Evolutionary conservation across 23 tunicate genomes (phyloP).

Genomic region (Phallusia fumigata): DNA sequence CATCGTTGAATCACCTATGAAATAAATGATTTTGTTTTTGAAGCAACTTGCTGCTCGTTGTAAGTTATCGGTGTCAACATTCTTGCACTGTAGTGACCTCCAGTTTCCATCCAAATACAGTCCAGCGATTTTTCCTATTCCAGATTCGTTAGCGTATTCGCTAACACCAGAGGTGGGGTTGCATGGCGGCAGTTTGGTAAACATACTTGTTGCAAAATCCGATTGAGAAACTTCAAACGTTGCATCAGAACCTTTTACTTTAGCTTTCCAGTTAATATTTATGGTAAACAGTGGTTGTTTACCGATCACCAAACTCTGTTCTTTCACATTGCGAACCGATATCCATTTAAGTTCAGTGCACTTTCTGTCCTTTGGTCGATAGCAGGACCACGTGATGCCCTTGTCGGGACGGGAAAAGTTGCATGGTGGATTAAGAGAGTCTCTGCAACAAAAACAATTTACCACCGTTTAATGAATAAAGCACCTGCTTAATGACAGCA

Average conservation of each 20-base stretch:
- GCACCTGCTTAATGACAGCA: no score
- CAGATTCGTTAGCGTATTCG: neutral
- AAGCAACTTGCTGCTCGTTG: neutral
- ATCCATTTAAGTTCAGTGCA: neutral
- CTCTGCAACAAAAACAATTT: neutral
- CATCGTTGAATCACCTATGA: neutral
- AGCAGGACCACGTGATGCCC: neutral
- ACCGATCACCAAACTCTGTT: neutral
- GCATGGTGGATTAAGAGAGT: neutral
- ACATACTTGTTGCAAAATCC: neutral
- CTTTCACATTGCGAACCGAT: neutral
- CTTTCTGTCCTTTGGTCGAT: neutral
- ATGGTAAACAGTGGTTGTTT: neutral
- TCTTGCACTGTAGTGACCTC: constrained; percentile 7
- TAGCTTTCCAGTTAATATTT: neutral
- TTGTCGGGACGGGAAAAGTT: neutral
- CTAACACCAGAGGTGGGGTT: neutral
- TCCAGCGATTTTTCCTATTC: neutral
- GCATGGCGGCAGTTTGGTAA: neutral
- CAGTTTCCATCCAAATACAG: neutral
- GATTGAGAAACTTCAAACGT: neutral
- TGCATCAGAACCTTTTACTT: neutral
- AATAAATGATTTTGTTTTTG: neutral
- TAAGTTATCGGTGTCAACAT: neutral
- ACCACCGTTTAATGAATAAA: no score